These are phyloP conservation scores for Periophthalmus modestus DNA, from an alignment of 2,113 vertebrate species.

Conservation along the genomic window DNA sequence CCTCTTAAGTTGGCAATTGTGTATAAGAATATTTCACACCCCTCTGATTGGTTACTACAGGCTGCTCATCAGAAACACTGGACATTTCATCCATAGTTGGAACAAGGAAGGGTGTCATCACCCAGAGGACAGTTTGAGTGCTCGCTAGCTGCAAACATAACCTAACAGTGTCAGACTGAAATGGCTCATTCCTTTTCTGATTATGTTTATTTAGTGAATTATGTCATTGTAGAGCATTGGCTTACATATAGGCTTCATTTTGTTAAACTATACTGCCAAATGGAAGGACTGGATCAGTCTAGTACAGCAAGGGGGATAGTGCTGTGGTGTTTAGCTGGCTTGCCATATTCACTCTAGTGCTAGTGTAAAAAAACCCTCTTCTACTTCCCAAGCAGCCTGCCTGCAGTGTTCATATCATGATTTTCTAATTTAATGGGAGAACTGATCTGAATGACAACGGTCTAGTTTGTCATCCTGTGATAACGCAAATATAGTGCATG, in stretches of 20 bases:
- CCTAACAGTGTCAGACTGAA: slow-evolving; percentile 28
- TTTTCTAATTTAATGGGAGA: slow-evolving; percentile 12
- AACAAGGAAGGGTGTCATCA: slow-evolving; percentile 43
- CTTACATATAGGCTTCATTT: slow-evolving; percentile 40
- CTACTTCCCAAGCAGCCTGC: slow-evolving; percentile 31
- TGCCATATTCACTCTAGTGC: slow-evolving; percentile 10
- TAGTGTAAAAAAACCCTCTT: slow-evolving; percentile 15
- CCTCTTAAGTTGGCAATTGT: slow-evolving; percentile 25
- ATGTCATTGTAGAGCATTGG: slow-evolving; percentile 28
- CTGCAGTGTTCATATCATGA: slow-evolving; percentile 38
- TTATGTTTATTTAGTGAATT: slow-evolving; percentile 21
- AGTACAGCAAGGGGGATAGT: not conserved
- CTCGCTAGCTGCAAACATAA: slow-evolving; percentile 24
- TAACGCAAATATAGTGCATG: slow-evolving; percentile 43
- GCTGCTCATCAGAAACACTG: slow-evolving; percentile 48
- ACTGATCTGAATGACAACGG: slow-evolving; percentile 21
- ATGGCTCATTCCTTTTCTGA: slow-evolving; percentile 12
- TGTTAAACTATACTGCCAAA: slow-evolving; percentile 22
- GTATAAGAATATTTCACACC: slow-evolving; percentile 29
- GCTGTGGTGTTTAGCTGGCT: not conserved
- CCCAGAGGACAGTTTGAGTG: slow-evolving; percentile 25
- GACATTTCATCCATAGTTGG: slow-evolving; percentile 49
- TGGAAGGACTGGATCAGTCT: not conserved
- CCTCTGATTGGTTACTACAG: slow-evolving; percentile 46
- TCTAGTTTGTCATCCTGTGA: slow-evolving; percentile 20